phyloP scores from a whole-genome alignment of 1,140 invertebrate genomes.

The Drosophila erecta region DNA sequence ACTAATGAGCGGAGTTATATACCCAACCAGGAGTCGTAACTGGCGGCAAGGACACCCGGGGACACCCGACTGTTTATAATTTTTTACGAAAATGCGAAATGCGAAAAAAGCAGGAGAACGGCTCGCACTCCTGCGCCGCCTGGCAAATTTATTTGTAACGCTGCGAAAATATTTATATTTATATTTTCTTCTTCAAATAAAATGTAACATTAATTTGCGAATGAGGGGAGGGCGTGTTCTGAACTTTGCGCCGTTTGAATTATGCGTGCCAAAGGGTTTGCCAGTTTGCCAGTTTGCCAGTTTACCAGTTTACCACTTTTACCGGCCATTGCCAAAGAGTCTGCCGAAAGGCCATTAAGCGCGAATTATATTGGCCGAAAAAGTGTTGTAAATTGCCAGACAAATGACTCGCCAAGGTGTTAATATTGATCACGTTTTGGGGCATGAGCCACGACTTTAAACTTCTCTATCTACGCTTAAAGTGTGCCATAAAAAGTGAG shows the following conservation, averaged over 20 bases:
- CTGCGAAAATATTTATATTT: constrained; percentile 47
- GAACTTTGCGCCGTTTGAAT: constrained; percentile 74
- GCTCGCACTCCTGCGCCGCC: constrained; percentile 20
- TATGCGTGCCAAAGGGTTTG: constrained; percentile 78
- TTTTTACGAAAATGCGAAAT: constrained; percentile 48
- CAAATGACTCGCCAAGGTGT: constrained; percentile 56
- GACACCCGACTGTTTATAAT: constrained; percentile 69
- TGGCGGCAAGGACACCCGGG: constrained; percentile 39
- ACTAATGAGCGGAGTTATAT: constrained; percentile 81
- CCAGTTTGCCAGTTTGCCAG: constrained; percentile 33
- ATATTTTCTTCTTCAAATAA: constrained; percentile 63
- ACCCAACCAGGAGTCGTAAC: constrained; percentile 57
- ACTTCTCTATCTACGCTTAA: too few relatives aligned
- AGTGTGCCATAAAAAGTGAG: too few relatives aligned
- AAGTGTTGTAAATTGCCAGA: constrained; percentile 56
- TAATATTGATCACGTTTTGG: constrained; percentile 61
- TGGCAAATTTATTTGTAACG: constrained; percentile 66
- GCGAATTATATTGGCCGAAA: constrained; percentile 70
- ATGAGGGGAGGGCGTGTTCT: constrained; percentile 12
- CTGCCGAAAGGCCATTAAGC: constrained; percentile 59
- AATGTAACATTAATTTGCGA: constrained; percentile 78
- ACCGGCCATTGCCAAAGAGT: constrained; percentile 3
- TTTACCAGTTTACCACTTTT: constrained; percentile 31
- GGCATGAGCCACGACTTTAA: background rate
- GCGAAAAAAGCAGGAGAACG: constrained; percentile 13